A percentile compares a stretch with the other conserved stretches of the same genome.
Conservation (phyloP, 2,797 vertebrate species). For the Ctenopoma kingsleyae region DNA sequence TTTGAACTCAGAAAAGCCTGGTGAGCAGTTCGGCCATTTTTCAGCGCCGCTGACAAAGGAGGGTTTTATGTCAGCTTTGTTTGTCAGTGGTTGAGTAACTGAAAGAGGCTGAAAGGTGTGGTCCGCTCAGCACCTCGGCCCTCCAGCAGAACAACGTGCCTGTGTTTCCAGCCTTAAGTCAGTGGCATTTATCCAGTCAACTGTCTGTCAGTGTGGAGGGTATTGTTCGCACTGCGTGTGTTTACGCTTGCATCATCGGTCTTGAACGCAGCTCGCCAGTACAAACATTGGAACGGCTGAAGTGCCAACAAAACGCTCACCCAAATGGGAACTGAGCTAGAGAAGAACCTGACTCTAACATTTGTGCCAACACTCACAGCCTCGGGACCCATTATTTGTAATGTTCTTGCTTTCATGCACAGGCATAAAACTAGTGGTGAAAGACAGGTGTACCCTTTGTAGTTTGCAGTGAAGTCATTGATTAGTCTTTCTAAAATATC, state of each 20-base stretch:
- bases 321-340: background rate
- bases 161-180: conserved; percentile 42
- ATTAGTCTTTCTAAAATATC: background rate
- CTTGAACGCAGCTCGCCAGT: conserved; percentile 18
- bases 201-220: conserved; percentile 10
- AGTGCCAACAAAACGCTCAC: background rate
- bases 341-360: background rate
- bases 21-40: conserved; percentile 6
- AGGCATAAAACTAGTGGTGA: background rate
- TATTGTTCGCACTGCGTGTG: conserved; percentile 26
- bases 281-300: conserved; percentile 19
- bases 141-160: conserved; percentile 24
- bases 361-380: background rate
- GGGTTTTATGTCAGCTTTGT: conserved; percentile 42
- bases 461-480: background rate
- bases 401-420: background rate
- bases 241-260: conserved; percentile 36
- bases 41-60: conserved; percentile 33
- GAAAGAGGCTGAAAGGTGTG: conserved; percentile 33
- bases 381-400: background rate
- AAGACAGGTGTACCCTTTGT: background rate
- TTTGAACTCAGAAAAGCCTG: conserved; percentile 15
- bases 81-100: conserved; percentile 36
- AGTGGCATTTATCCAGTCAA: conserved; percentile 16
- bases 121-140: conserved; percentile 32